Evolutionary conservation across 2,888 invertebrate species (phyloP).

Genomic region (Ennomos quercinarius): DNA sequence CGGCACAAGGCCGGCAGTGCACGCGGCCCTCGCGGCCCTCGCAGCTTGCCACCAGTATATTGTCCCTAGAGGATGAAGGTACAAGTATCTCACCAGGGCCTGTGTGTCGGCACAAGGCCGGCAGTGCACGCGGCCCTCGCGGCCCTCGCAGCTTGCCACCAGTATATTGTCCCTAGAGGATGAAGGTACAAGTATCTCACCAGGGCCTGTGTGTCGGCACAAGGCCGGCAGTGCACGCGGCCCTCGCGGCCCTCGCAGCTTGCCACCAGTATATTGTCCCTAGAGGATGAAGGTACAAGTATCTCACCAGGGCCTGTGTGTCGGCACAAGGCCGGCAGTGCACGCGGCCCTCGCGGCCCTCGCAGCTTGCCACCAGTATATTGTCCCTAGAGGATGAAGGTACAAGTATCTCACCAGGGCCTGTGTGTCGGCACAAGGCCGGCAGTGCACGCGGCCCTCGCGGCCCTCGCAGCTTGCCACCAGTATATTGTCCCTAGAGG

Average conservation of each 20-base stretch:
- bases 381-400: too few relatives aligned
- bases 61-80: too few relatives aligned
- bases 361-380: constrained; percentile 54
- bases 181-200: constrained; percentile 42
- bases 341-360: constrained; percentile 70
- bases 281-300: too few relatives aligned
- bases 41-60: constrained; percentile 50
- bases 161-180: too few relatives aligned
- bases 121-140: constrained; percentile 66
- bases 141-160: constrained; percentile 69
- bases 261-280: too few relatives aligned
- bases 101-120: constrained; percentile 62
- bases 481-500: too few relatives aligned
- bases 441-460: constrained; percentile 64
- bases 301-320: constrained; percentile 52
- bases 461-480: constrained; percentile 71
- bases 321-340: constrained; percentile 67
- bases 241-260: constrained; percentile 76
- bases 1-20: constrained; percentile 67
- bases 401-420: constrained; percentile 48
- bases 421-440: constrained; percentile 62
- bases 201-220: constrained; percentile 56
- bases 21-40: constrained; percentile 72
- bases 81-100: constrained; percentile 48
- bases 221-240: constrained; percentile 66